Evolutionary conservation across 2,797 vertebrate genomes (phyloP).

Genomic region (Clarias fuscus): DNA sequence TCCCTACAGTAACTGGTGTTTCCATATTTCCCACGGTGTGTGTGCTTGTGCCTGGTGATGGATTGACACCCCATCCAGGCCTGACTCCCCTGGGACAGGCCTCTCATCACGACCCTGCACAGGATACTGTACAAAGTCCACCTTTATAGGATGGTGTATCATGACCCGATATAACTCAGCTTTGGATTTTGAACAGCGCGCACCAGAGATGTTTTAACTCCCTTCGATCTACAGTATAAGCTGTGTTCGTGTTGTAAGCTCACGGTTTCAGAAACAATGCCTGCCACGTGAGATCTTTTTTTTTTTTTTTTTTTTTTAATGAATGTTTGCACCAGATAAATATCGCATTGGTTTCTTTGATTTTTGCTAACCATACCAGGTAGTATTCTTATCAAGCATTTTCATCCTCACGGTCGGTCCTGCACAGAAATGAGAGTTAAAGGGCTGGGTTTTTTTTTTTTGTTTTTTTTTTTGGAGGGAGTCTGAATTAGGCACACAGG

Average conservation of each 20-base stretch:
- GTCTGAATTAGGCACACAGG: constrained; percentile 14
- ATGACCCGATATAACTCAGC: not conserved
- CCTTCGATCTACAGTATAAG: not conserved
- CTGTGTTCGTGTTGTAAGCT: not conserved
- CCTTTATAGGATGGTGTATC: not conserved
- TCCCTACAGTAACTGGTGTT: too few species aligned
- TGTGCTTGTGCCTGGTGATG: too few species aligned
- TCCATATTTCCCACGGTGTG: too few species aligned
- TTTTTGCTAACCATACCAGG: too few species aligned
- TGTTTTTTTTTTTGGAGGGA: not conserved
- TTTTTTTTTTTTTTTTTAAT: too few species aligned
- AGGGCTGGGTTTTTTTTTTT: not conserved
- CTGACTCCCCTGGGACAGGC: too few species aligned
- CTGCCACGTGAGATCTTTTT: not conserved
- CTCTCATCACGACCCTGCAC: not conserved
- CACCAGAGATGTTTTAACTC: not conserved
- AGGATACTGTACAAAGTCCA: not conserved
- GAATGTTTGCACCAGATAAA: not conserved
- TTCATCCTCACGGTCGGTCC: not conserved
- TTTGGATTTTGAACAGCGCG: not conserved
- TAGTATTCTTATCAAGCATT: not conserved
- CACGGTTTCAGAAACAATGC: not conserved
- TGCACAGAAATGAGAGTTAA: not conserved
- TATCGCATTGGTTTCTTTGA: not conserved
- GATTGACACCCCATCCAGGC: too few species aligned